phyloP scores from a whole-genome alignment of 2,113 vertebrate genomes.

The Mustelus asterias region DNA sequence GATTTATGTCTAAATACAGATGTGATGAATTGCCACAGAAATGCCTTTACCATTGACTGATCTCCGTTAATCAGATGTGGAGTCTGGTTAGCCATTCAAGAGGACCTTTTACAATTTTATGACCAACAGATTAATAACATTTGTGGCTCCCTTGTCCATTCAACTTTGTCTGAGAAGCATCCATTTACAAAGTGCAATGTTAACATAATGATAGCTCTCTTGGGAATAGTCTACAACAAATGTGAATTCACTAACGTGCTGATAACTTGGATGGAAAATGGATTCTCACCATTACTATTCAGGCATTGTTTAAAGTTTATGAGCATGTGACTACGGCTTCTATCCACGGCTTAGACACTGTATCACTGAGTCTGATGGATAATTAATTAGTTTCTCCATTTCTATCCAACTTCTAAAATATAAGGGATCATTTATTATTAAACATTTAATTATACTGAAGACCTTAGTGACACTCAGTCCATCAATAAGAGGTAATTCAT shows the following conservation, averaged over 20 bases:
- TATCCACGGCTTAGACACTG: background rate
- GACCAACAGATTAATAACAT: background rate
- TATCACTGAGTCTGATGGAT: slow-evolving; percentile 17
- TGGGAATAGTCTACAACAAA: background rate
- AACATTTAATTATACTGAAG: slow-evolving; percentile 32
- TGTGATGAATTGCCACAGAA: background rate
- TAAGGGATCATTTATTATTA: slow-evolving; percentile 34
- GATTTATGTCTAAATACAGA: background rate
- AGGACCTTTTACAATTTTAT: background rate
- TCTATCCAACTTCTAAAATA: background rate
- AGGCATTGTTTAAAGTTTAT: slow-evolving; percentile 9
- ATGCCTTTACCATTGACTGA: background rate
- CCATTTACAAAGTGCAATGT: background rate
- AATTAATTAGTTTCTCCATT: background rate
- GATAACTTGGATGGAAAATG: background rate
- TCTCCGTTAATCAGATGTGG: background rate
- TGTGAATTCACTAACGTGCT: background rate
- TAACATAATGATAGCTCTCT: background rate
- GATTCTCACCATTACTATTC: background rate
- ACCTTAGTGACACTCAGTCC: background rate
- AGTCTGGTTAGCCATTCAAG: background rate
- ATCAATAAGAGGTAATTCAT: slow-evolving; percentile 19
- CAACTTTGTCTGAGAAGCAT: background rate
- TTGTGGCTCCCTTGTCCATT: background rate
- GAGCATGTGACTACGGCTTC: background rate